These are phyloP conservation scores for Micrasema longulum DNA, from an alignment of 1,140 invertebrate species.

Conservation along the genomic window DNA sequence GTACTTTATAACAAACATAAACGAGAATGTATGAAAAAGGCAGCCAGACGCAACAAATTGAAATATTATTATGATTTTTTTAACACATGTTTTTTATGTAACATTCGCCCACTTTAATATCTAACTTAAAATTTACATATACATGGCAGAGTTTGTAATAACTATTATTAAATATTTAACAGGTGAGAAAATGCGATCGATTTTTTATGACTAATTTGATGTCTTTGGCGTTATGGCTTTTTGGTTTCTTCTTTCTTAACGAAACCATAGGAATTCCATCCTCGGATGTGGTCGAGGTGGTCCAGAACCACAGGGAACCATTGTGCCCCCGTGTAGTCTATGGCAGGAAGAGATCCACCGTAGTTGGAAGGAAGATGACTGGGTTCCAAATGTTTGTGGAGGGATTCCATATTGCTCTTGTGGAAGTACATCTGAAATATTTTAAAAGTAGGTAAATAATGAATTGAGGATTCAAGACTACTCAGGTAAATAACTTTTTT, in stretches of 20 bases:
- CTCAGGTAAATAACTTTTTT: too few relatives aligned
- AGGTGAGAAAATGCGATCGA: too few relatives aligned
- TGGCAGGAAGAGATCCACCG: constrained; percentile 78
- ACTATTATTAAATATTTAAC: background rate
- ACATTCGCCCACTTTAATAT: too few relatives aligned
- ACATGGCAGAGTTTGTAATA: too few relatives aligned
- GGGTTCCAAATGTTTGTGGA: constrained; percentile 77
- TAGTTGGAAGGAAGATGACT: constrained; percentile 80
- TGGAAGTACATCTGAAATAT: constrained; percentile 80
- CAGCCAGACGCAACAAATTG: too few relatives aligned
- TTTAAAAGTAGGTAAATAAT: background rate
- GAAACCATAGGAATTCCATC: constrained; percentile 76
- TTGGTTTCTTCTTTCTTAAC: background rate
- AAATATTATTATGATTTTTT: too few relatives aligned
- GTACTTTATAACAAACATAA: too few relatives aligned
- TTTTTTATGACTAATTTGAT: too few relatives aligned
- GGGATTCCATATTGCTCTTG: constrained; percentile 77
- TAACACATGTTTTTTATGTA: too few relatives aligned
- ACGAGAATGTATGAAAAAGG: too few relatives aligned
- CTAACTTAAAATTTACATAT: too few relatives aligned
- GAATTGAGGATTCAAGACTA: too few relatives aligned
- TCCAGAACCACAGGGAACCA: constrained; percentile 79
- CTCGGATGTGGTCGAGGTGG: constrained; percentile 72
- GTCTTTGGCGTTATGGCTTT: background rate
- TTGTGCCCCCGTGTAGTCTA: constrained; percentile 78